These are phyloP conservation scores for Thinocorus orbignyianus DNA, from an alignment of 2,113 vertebrate genomes.

Conservation along the genomic window DNA sequence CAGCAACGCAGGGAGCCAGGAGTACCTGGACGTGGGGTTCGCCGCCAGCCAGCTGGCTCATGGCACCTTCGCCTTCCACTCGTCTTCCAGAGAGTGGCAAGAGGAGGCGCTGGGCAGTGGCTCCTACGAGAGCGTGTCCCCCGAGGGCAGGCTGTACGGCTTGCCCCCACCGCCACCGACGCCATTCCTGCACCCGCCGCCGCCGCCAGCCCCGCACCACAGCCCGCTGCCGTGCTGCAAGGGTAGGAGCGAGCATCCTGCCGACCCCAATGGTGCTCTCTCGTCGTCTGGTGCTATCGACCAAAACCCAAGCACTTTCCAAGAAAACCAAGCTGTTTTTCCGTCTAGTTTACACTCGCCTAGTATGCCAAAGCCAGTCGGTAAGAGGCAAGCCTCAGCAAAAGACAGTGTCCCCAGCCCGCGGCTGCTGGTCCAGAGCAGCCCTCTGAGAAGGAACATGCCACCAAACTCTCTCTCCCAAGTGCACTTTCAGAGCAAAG, in stretches of 20 bases:
- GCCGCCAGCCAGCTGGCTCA: slow-evolving; percentile 74
- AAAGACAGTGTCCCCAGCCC: slow-evolving; percentile 75
- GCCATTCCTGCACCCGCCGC: slow-evolving; percentile 73
- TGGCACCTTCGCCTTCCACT: slow-evolving; percentile 78
- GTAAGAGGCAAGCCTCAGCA: slow-evolving; percentile 76
- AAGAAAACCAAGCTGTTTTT: slow-evolving; percentile 81
- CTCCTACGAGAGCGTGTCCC: slow-evolving; percentile 72
- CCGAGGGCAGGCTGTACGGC: slow-evolving; percentile 76
- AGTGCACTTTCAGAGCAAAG: slow-evolving; percentile 86
- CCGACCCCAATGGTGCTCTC: slow-evolving; percentile 77
- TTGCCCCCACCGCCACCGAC: slow-evolving; percentile 51
- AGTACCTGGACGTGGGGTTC: slow-evolving; percentile 73
- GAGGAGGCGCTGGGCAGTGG: slow-evolving; percentile 66
- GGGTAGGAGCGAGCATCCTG: slow-evolving; percentile 74
- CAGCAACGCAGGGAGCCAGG: slow-evolving; percentile 68
- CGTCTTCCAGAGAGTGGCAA: slow-evolving; percentile 77
- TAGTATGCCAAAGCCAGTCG: slow-evolving; percentile 72
- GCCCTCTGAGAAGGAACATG: slow-evolving; percentile 80
- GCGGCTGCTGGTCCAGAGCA: slow-evolving; percentile 78
- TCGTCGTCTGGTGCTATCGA: slow-evolving; percentile 81
- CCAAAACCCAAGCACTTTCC: slow-evolving; percentile 78
- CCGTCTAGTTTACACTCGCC: slow-evolving; percentile 79
- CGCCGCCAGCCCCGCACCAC: slow-evolving; percentile 61
- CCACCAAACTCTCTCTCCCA: slow-evolving; percentile 81
- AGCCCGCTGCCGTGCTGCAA: slow-evolving; percentile 76